Percentiles rank a stretch among this genome's conserved stretches.
phyloP scores from a whole-genome alignment of 2,113 vertebrate genomes.

The Eulemur rufifrons region DNA sequence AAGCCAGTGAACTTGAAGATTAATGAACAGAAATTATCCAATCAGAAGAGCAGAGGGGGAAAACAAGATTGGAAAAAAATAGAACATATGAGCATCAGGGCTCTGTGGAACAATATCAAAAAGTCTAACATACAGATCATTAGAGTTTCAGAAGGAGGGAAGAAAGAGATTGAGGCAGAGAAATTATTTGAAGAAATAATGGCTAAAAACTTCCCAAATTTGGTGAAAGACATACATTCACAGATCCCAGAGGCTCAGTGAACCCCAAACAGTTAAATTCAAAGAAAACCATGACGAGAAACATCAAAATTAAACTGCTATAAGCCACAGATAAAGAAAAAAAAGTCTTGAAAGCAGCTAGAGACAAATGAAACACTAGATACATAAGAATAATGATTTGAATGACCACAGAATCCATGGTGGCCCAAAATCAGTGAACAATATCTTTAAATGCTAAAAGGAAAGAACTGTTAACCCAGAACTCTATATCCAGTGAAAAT shows the following conservation, averaged over 20 bases:
- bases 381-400: not conserved
- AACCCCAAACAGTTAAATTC: not conserved
- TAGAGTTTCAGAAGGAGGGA: not conserved
- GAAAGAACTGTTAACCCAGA: not conserved
- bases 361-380: not conserved
- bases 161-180: not conserved
- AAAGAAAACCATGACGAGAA: not conserved
- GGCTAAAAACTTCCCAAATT: not conserved
- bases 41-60: not conserved
- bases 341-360: not conserved
- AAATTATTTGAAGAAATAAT: not conserved
- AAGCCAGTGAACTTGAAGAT: not conserved
- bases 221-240: not conserved
- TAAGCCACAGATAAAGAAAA: not conserved
- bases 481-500: not conserved
- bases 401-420: not conserved
- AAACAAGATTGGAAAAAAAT: not conserved
- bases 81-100: not conserved
- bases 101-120: not conserved
- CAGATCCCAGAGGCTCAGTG: not conserved
- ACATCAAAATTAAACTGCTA: not conserved
- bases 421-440: not conserved
- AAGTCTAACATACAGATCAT: not conserved
- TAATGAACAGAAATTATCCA: not conserved
- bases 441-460: not conserved